Conservation (phyloP, 2,113 vertebrate species). For the cattle (Bos taurus) region DNA sequence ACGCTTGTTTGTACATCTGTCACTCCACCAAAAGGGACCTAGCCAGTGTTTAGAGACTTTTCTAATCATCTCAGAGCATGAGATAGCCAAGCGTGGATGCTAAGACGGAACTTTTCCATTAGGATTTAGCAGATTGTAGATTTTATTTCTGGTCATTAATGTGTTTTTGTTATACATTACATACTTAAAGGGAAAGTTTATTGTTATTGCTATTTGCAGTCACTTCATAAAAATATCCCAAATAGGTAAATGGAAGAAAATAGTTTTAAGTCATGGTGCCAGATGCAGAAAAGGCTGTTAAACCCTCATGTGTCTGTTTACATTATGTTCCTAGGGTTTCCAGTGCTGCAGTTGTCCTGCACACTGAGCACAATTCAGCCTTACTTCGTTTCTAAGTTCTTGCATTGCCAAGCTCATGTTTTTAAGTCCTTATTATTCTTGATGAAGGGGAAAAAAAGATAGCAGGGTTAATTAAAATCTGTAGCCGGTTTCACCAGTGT, state of each 20-base stretch:
- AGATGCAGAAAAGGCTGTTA: constrained; percentile 3
- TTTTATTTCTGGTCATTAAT: constrained; percentile 47
- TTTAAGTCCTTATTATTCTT: constrained; percentile 4
- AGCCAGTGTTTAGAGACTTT: neutral
- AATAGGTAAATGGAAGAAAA: constrained; percentile 12
- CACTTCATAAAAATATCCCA: constrained; percentile 25
- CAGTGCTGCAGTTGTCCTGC: neutral
- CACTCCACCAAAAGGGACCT: constrained; percentile 58
- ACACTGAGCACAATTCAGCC: neutral
- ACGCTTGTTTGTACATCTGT: constrained; percentile 54
- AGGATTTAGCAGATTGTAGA: neutral
- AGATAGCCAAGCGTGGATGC: neutral
- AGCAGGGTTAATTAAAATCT: constrained; percentile 34
- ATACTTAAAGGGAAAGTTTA: neutral
- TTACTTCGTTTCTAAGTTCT: constrained; percentile 7
- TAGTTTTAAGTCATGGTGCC: constrained; percentile 32
- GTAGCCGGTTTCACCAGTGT: neutral
- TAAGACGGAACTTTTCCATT: constrained; percentile 6
- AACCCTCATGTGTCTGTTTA: constrained; percentile 43
- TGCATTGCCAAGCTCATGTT: neutral
- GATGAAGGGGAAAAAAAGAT: neutral
- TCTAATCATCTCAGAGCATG: constrained; percentile 14
- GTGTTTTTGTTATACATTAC: constrained; percentile 16
- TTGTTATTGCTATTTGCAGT: neutral
- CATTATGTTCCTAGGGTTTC: neutral